phyloP scores from a whole-genome alignment of 2,113 vertebrate species.

The Bolborhynchus lineola region DNA sequence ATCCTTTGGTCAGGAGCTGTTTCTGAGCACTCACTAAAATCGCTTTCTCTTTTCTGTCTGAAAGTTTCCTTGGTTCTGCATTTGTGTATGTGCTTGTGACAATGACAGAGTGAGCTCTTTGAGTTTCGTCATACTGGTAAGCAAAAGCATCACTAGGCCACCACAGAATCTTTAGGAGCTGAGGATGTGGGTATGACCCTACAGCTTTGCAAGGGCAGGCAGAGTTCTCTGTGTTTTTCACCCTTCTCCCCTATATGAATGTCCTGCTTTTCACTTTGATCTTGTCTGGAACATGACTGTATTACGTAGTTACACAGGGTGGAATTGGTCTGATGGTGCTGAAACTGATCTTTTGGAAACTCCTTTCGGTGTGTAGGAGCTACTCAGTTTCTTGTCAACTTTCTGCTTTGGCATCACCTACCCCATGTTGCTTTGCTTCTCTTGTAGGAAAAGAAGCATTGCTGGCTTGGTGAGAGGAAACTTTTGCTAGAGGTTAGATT shows the following conservation, averaged over 20 bases:
- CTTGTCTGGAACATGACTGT: not conserved
- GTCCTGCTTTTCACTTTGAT: not conserved
- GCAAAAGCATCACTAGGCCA: not conserved
- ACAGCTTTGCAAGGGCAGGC: not conserved
- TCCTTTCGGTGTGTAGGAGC: not conserved
- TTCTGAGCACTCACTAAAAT: not conserved
- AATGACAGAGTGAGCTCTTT: not conserved
- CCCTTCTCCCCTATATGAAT: too few relatives aligned
- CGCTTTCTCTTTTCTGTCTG: not conserved
- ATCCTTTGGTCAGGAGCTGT: not conserved
- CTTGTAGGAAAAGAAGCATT: not conserved
- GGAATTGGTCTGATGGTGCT: not conserved
- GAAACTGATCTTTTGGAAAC: not conserved
- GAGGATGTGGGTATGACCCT: not conserved
- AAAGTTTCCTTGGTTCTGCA: not conserved
- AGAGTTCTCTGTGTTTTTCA: not conserved
- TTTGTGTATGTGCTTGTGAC: not conserved
- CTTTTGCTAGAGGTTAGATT: not conserved
- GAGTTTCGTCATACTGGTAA: not conserved
- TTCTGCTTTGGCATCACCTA: not conserved
- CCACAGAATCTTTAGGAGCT: rapidly evolving
- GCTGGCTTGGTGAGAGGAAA: not conserved
- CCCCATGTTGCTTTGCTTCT: not conserved
- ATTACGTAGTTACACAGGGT: rapidly evolving
- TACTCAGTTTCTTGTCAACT: not conserved